Conservation (phyloP, 2,797 vertebrate genomes). For the Erethizon dorsatum region DNA sequence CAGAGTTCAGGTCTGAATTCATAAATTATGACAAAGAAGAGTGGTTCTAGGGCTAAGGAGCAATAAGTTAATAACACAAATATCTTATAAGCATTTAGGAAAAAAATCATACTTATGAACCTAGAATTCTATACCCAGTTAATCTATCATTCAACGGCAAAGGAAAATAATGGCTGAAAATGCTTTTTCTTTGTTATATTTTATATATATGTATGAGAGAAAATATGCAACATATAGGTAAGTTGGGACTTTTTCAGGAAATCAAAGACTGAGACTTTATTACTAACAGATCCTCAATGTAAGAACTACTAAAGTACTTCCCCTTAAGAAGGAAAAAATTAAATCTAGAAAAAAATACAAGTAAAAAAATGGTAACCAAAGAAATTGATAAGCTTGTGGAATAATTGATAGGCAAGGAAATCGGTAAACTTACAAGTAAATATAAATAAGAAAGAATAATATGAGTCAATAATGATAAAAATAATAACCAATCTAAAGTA, state of each 20-base stretch:
- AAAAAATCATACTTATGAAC: not conserved
- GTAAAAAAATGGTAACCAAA: not conserved
- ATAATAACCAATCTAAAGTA: not conserved
- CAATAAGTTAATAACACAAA: not conserved
- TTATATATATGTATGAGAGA: not conserved
- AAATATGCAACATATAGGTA: not conserved
- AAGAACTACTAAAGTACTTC: slow-evolving; percentile 15
- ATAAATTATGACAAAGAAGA: not conserved
- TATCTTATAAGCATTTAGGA: slow-evolving; percentile 34
- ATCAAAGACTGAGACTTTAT: slow-evolving; percentile 4
- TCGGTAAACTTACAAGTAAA: not conserved
- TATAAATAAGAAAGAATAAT: not conserved
- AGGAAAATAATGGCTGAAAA: not conserved
- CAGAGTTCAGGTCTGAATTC: not conserved
- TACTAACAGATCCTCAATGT: not conserved
- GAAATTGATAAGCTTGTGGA: not conserved
- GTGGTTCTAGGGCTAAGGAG: not conserved
- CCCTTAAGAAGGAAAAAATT: not conserved
- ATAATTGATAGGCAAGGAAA: not conserved
- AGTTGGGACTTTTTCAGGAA: not conserved
- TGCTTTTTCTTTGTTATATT: not conserved
- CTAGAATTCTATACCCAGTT: slow-evolving; percentile 76
- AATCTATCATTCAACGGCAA: slow-evolving; percentile 55
- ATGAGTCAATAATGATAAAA: slow-evolving; percentile 14
- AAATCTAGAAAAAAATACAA: slow-evolving; percentile 1